phyloP scores from a whole-genome alignment of 2,888 invertebrate genomes.

The Geotrupes spiniger region DNA sequence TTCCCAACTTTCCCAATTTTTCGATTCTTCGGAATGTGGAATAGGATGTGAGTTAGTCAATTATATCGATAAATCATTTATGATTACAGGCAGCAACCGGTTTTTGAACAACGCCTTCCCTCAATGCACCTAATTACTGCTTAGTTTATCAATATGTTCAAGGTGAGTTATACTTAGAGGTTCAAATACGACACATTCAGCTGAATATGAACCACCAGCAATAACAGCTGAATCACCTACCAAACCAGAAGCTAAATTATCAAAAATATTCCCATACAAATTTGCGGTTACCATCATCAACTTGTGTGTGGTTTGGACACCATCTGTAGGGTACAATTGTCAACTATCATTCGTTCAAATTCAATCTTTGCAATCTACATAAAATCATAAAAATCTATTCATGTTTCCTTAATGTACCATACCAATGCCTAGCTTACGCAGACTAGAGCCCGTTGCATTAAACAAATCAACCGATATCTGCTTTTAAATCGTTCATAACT shows the following conservation, averaged over 20 bases:
- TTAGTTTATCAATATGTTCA: constrained; percentile 1
- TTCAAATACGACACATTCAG: constrained; percentile 93
- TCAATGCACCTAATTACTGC: no score
- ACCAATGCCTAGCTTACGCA: no score
- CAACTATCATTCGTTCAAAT: constrained; percentile 97
- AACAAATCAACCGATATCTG: no score
- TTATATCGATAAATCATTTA: constrained; percentile 2
- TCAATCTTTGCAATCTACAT: constrained; percentile 81
- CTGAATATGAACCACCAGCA: constrained; percentile 92
- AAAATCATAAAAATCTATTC: constrained; percentile 5
- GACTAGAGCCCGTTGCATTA: no score
- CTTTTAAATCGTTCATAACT: no score
- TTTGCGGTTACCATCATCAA: constrained; percentile 99
- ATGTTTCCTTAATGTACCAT: constrained; percentile 18
- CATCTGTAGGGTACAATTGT: constrained; percentile 99
- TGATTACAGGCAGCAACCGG: no score
- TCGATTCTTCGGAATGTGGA: neutral
- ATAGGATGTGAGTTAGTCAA: no score
- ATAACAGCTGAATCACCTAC: constrained; percentile 99
- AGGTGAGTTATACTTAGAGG: constrained; percentile 61
- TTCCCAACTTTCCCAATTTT: no score
- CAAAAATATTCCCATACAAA: constrained; percentile 96
- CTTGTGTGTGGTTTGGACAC: constrained; percentile 96
- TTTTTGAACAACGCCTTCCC: no score
- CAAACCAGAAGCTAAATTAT: constrained; percentile 93